phyloP scores from a whole-genome alignment of 92 coral and sea anemone species.

The Anthopleura xanthogrammica region DNA sequence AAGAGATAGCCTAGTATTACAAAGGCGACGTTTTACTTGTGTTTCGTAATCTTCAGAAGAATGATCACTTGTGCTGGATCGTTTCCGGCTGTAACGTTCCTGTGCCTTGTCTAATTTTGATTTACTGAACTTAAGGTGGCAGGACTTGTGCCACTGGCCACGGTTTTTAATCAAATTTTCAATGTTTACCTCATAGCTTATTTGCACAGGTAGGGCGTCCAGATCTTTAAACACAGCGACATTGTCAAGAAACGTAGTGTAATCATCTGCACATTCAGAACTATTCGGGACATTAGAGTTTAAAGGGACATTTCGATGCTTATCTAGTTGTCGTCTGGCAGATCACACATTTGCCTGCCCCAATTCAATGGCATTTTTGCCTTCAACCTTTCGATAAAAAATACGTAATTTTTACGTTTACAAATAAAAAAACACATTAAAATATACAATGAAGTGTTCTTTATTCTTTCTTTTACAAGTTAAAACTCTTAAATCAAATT shows the following conservation, averaged over 20 bases:
- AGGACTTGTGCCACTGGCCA: conserved; percentile 49
- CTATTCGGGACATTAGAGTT: neutral
- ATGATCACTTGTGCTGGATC: neutral
- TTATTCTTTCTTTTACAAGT: no score
- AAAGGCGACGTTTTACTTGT: neutral
- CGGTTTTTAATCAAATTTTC: conserved; percentile 17
- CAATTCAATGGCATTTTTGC: neutral
- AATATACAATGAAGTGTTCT: no score
- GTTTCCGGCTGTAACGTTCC: conserved; percentile 17
- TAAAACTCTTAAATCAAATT: no score
- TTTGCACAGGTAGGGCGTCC: neutral
- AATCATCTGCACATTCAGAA: neutral
- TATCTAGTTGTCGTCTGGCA: neutral
- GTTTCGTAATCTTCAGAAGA: neutral
- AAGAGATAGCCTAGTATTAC: neutral
- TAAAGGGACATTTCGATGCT: neutral
- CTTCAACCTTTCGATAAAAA: no score
- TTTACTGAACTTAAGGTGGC: conserved; percentile 34
- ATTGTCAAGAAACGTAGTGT: neutral
- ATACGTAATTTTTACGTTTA: no score
- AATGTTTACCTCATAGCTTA: neutral
- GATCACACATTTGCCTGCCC: neutral
- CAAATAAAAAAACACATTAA: no score
- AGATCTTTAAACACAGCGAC: neutral
- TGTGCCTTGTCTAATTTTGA: conserved; percentile 44